Percentiles rank a stretch among this genome's conserved stretches.
phyloP scores from a whole-genome alignment of 2,797 vertebrate genomes.

The Cynodonichthys magdalenae region DNA sequence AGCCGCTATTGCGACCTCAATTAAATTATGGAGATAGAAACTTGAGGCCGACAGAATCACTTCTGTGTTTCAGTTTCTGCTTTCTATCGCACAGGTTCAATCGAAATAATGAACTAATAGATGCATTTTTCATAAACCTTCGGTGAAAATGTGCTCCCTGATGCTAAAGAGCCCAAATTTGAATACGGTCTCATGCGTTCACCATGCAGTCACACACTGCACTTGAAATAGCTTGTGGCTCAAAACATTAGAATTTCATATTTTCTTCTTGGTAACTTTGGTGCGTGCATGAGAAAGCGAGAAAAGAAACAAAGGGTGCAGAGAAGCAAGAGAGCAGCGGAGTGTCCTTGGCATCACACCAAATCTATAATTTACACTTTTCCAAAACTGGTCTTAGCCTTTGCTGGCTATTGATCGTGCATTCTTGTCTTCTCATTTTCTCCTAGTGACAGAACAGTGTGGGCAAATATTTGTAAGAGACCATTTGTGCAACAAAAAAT shows the following conservation, averaged over 20 bases:
- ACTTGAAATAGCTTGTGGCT: slow-evolving; percentile 82
- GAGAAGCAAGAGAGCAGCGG: slow-evolving; percentile 55
- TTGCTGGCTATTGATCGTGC: slow-evolving; percentile 76
- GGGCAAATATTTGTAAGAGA: slow-evolving; percentile 73
- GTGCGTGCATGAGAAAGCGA: slow-evolving; percentile 47
- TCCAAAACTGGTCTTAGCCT: slow-evolving; percentile 78
- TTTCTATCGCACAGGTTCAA: slow-evolving; percentile 80
- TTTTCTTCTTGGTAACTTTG: slow-evolving; percentile 69
- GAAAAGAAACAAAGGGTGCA: slow-evolving; percentile 40
- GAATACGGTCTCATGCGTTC: slow-evolving; percentile 77
- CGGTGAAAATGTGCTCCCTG: slow-evolving; percentile 66
- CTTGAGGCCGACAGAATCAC: slow-evolving; percentile 74
- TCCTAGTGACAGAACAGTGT: slow-evolving; percentile 69
- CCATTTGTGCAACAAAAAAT: slow-evolving; percentile 28
- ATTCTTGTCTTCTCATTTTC: slow-evolving; percentile 67
- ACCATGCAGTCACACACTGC: slow-evolving; percentile 71
- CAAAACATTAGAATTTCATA: slow-evolving; percentile 84
- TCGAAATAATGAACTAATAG: slow-evolving; percentile 81
- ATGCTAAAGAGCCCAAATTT: slow-evolving; percentile 75
- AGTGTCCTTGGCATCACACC: slow-evolving; percentile 74
- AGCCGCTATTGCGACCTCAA: slow-evolving; percentile 80
- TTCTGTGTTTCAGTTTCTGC: slow-evolving; percentile 72
- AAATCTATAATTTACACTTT: slow-evolving; percentile 81
- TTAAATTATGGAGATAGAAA: slow-evolving; percentile 85
- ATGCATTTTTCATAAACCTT: slow-evolving; percentile 82